Evolutionary conservation across 2,888 invertebrate genomes (phyloP).

Genomic region (Harpalus rubripes): DNA sequence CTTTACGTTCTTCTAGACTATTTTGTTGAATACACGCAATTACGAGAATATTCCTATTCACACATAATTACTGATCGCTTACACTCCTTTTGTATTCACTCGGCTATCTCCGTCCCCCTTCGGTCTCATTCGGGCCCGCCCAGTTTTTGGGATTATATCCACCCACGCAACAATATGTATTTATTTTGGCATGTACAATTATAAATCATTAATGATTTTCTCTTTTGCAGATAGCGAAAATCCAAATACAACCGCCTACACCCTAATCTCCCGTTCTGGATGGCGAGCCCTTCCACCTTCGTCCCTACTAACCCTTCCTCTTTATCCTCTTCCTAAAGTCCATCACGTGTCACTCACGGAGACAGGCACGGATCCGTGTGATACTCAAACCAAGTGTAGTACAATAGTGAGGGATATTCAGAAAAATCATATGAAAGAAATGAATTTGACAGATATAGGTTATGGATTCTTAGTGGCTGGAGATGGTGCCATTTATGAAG

Average conservation of each 20-base stretch:
- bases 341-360: conserved; percentile 64
- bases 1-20: too few relatives aligned
- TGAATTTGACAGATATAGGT: conserved; percentile 70
- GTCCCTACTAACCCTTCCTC: conserved; percentile 61
- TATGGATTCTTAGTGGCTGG: conserved; percentile 72
- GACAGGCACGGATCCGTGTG: conserved; percentile 68
- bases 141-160: too few relatives aligned
- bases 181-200: too few relatives aligned
- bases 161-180: too few relatives aligned
- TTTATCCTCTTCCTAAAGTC: not conserved
- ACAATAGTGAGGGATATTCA: conserved; percentile 68
- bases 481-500: conserved; percentile 72
- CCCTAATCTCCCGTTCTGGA: conserved; percentile 65
- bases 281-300: conserved; percentile 67
- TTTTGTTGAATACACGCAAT: too few relatives aligned
- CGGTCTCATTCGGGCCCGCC: too few relatives aligned
- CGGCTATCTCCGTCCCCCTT: too few relatives aligned
- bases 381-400: conserved; percentile 62
- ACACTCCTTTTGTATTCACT: too few relatives aligned
- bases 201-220: not conserved
- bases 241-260: conserved; percentile 58
- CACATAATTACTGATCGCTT: too few relatives aligned
- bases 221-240: conserved; percentile 36
- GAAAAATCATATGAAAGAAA: conserved; percentile 66
- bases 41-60: too few relatives aligned